These are phyloP conservation scores for Saccopteryx leptura DNA, from an alignment of 2,113 vertebrate genomes.

Conservation along the genomic window DNA sequence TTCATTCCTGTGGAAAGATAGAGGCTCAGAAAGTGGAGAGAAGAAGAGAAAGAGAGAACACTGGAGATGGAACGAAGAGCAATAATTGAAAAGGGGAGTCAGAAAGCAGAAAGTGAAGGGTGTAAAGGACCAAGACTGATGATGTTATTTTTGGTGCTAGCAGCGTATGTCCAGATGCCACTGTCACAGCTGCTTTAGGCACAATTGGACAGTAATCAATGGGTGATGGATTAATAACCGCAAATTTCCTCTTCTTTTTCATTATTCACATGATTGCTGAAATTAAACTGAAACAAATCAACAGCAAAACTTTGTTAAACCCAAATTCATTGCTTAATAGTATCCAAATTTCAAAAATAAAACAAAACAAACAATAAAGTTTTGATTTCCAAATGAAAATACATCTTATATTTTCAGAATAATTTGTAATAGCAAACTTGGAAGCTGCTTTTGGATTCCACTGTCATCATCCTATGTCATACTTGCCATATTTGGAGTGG, in stretches of 20 bases:
- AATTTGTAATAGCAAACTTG: not conserved
- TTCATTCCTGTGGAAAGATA: not conserved
- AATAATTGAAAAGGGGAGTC: not conserved
- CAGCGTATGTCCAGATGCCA: not conserved
- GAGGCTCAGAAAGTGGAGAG: not conserved
- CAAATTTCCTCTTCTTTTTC: not conserved
- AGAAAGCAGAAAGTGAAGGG: not conserved
- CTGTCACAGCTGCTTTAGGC: not conserved
- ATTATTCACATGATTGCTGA: not conserved
- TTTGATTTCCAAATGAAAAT: slow-evolving; percentile 26
- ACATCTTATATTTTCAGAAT: slow-evolving; percentile 30
- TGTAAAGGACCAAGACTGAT: not conserved
- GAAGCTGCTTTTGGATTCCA: not conserved
- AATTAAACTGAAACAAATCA: slow-evolving; percentile 18
- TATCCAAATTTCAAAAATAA: not conserved
- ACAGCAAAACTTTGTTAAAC: not conserved
- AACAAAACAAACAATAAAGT: not conserved
- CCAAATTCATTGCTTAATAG: not conserved
- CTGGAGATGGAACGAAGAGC: not conserved
- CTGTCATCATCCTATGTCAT: not conserved
- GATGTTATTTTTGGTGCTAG: not conserved
- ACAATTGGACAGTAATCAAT: not conserved
- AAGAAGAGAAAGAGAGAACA: not conserved
- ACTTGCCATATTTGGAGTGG: not conserved
- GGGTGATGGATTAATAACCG: not conserved